Evolutionary conservation across 1,140 invertebrate species (phyloP), one percentile per base, ranked within the genome.

Genomic region (Bombus difficillimus): DNA sequence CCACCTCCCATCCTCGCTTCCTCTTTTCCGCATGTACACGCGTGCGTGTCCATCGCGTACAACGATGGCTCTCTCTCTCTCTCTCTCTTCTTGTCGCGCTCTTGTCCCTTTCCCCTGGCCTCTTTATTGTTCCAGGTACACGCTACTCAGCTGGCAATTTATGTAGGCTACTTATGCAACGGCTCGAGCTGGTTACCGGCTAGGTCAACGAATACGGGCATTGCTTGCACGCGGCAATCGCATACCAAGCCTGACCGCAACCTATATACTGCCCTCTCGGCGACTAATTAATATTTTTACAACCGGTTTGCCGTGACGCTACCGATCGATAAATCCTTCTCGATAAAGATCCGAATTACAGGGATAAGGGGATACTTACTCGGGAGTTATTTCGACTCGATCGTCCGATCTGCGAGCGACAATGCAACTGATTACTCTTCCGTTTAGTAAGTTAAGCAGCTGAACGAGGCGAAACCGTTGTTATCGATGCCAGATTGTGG

Each of bases 231-330:
- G 68, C 83, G 74, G 79, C 86, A 86, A 83, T 86, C 72, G 69
- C 84, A 91, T 88, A 78, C 86, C 87, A 79, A 81, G 39, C 71
- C 41, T 37, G 73, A 85, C 84, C 83, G 74, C 86, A 89, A 89
- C 85, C 88, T 90, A 90, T 85, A 91, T 89, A 87, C 71, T 59
- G 57, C 41, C 59, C 59, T 69, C 72, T 85, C 53, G 78, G 75
- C 69, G 87, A 83, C 86, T 90, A 88, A 92, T 91, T 92, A 89
- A 91, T 91, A 92, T 92, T 93, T 93, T 92, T 90, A 18, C 47
- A 28, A 73, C 59, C 41, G 0, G 53, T 9, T 71, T 34, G 25
- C 68, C 47, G 2, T 53, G 69, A 37, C 41, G 25, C n/a, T 71
- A 43, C 43, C 37, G 43, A 81, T 81, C 68, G 69, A 81, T 73